phyloP scores from a whole-genome alignment of 2,888 invertebrate genomes.

The Spodoptera exigua region DNA sequence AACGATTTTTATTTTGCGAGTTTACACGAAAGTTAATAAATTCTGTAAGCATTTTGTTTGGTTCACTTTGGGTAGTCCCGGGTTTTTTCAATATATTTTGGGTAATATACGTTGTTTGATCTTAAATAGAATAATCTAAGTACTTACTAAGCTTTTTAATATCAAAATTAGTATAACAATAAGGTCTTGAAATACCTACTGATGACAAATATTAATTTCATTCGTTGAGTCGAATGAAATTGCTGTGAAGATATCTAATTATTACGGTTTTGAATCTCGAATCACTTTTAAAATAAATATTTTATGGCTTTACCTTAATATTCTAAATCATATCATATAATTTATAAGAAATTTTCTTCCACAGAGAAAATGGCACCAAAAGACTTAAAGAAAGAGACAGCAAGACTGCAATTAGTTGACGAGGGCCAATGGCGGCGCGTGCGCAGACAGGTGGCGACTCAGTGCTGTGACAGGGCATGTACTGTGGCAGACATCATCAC shows the following conservation, averaged over 20 bases:
- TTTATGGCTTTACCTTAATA: no score
- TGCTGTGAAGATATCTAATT: no score
- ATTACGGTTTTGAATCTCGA: no score
- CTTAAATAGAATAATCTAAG: neutral
- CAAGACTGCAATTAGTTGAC: constrained; percentile 62
- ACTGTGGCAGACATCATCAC: constrained; percentile 76
- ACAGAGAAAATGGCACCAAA: constrained; percentile 77
- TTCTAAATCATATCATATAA: neutral
- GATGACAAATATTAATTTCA: no score
- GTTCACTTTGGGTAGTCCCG: neutral
- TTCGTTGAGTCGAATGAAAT: no score
- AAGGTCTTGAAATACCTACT: no score
- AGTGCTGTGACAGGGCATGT: constrained; percentile 78
- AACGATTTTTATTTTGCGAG: neutral
- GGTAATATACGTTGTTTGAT: constrained; percentile 1
- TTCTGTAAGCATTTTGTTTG: constrained; percentile 1
- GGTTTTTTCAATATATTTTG: constrained; percentile 1
- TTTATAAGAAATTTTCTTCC: neutral
- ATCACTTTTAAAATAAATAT: no score
- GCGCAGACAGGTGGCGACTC: constrained; percentile 76
- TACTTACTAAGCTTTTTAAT: neutral
- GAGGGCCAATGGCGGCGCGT: constrained; percentile 71
- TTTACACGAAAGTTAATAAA: neutral
- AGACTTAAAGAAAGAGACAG: constrained; percentile 67
- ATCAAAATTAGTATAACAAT: no score